Conservation (phyloP, 2,113 vertebrate species). For the Sorex araneus region DNA sequence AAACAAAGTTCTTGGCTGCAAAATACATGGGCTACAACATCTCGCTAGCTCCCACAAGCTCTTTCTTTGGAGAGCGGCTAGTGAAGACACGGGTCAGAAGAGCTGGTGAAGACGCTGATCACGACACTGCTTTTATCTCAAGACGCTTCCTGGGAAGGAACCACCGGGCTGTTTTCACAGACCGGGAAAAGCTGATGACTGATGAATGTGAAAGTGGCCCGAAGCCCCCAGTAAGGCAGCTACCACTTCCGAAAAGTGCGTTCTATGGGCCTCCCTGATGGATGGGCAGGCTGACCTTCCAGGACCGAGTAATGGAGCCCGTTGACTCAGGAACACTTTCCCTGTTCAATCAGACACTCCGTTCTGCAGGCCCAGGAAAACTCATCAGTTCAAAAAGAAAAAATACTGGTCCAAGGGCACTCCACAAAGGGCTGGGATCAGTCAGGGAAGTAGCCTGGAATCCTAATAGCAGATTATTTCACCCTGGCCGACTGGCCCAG, state of each 20-base stretch:
- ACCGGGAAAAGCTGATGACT: not conserved
- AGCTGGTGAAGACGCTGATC: not conserved
- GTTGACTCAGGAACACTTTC: conserved; percentile 55
- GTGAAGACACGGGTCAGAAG: not conserved
- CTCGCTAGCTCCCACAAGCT: not conserved
- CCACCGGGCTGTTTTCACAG: not conserved
- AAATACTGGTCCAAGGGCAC: no score
- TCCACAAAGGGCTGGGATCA: not conserved
- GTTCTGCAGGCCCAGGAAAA: no score
- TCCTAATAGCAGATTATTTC: not conserved
- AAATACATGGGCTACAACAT: no score
- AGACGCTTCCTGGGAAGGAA: not conserved
- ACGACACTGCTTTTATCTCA: not conserved
- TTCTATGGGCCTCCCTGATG: conserved; percentile 45
- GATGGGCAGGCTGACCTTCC: conserved; percentile 46
- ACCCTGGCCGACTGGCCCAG: not conserved
- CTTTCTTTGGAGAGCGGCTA: not conserved
- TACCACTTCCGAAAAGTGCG: not conserved
- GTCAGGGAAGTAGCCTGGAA: not conserved
- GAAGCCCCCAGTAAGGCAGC: not conserved
- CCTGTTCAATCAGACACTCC: not conserved
- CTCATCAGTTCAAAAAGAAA: no score
- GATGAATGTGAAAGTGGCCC: not conserved
- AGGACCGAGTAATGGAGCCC: conserved; percentile 12
- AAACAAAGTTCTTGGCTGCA: not conserved